Evolutionary conservation across 92 coral and sea anemone genomes (phyloP), one percentile per base, ranked within the genome.

Genomic region (Bergia puertoricense): DNA sequence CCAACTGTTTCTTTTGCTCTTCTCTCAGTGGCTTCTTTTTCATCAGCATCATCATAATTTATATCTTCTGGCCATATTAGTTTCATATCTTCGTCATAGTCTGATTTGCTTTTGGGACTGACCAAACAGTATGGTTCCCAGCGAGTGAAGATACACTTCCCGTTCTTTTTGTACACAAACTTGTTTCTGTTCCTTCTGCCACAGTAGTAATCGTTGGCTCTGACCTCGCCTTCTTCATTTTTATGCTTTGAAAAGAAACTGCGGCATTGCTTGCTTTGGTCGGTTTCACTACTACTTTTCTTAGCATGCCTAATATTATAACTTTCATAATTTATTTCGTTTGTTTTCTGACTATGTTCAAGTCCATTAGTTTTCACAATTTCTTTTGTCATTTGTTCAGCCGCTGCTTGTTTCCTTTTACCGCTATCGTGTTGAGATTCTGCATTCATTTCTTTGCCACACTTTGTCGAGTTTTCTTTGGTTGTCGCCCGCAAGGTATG

Each of bases 81-180:
- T 36, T 39, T 74, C 46, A 74, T 74, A 74, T 74, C 77, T 43
- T 74, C 77, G n/a, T 38, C 45, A 74, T 74, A 39, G 42, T 74
- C 77, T 39, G 77, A 39, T 74, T 22, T 74, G 39, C 77, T 74
- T 45, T 74, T 38, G 46, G 77, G 77, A 37, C 77, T 74, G 77
- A 74, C 43, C 46, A 74, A 74, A n/a, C 77, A 38, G 8, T 39
- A 74, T 11, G 77, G 77, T 36, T 74, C 77, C 77, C 77, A 74
- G 18, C 77, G 77, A 39, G 77, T 74, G 39, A 39, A 37, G 43
- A 74, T 30, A 3, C n/a, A 0, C 42, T 39, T 74, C 1, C 77
- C 77, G 1, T 74, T n/a, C 20, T 13, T 43, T 39, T 20, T 74
- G 20, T 74, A 43, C 42, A 74, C 43, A 39, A 74, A 74, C 20